Evolutionary conservation across 2,797 vertebrate species (phyloP), one percentile per base, ranked within the genome.

Genomic region (Pogonophryne albipinna): DNA sequence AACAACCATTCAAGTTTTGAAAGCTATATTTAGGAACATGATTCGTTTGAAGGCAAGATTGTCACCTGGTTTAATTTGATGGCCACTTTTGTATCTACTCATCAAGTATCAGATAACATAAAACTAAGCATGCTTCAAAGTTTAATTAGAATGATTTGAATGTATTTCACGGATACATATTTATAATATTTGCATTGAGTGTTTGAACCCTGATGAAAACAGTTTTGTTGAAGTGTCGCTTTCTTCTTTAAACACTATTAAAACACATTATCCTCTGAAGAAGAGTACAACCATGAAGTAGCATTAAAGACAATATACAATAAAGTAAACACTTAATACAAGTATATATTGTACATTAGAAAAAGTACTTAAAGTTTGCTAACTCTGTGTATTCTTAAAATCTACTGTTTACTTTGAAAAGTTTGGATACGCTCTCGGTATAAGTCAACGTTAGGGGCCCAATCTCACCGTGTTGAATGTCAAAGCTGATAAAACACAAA

Each of bases 401-500:
- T 70, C 23, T 20, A 16, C 31, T 45, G 47, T 59, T 13, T 19
- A 14, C 0, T 2, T 44, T 63, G 3, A 61, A 64, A 56, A 27
- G 23, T 49, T 63, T 56, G 23, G 8, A 38, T 42, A 11, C 47
- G 17, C 47, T 49, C 15, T 74, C n/a, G 47, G 53, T 23, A 67
- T 34, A 67, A 64, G 23, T 52, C 17, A 19, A 51, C 7, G 10
- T 44, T 46, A n/a, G 1, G 0, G 31, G 1, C 6, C 9, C 16
- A 38, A 50, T 44, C 13, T 47, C 47, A 76, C 13, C 51, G 12
- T 20, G 27, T 27, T 74, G 14, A 46, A 34, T 2, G 59, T 73
- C 50, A 75, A 15, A 67, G 53, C 19, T 56, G 47, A 69, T 71
- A 20, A 69, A 62, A 64, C 16, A 34, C 20, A 44, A 9, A 38